Conservation (phyloP, 2,797 vertebrate genomes). For the Peromyscus attwateri region DNA sequence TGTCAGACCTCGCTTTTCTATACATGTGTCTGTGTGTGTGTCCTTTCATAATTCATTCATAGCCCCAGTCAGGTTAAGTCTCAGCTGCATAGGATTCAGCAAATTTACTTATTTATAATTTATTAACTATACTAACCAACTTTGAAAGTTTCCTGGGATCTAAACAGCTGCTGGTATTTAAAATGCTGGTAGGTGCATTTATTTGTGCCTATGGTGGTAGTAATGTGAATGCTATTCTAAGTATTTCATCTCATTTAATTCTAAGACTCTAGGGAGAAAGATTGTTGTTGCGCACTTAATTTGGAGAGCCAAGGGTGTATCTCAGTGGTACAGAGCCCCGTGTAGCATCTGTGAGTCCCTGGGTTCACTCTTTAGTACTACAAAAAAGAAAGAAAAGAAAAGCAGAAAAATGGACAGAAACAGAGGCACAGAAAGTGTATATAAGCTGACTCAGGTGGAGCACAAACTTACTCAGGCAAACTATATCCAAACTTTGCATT, state of each 20-base stretch:
- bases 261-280: not conserved
- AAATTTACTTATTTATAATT: not conserved
- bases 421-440: not conserved
- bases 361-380: not conserved
- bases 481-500: constrained; percentile 38
- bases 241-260: not conserved
- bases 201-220: not conserved
- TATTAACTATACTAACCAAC: not conserved
- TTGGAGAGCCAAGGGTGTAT: not conserved
- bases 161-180: not conserved
- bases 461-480: not conserved
- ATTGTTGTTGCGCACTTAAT: not conserved
- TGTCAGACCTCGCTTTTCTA: no score
- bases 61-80: not conserved
- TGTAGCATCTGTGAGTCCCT: not conserved
- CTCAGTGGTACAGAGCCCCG: not conserved
- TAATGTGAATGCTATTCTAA: not conserved
- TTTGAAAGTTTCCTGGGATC: not conserved
- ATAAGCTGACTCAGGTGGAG: not conserved
- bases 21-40: not conserved
- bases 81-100: not conserved
- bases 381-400: not conserved
- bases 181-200: not conserved
- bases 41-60: not conserved
- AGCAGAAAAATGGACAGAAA: not conserved